Conservation (phyloP, 2,888 invertebrate species). For the Limnephilus lunatus region DNA sequence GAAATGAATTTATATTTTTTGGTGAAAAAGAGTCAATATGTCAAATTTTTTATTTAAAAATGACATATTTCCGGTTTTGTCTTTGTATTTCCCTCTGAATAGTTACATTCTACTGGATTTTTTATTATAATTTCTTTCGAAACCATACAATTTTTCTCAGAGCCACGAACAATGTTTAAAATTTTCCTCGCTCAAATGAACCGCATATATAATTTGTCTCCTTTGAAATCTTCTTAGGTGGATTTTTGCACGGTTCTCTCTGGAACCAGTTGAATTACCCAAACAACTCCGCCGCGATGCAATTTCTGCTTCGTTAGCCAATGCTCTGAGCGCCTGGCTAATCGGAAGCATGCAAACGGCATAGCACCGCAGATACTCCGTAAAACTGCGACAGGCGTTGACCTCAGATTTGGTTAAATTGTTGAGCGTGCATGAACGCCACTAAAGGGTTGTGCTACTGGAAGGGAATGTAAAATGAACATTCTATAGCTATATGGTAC, state of each 20-base stretch:
- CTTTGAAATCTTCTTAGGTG: neutral
- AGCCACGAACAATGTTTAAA: neutral
- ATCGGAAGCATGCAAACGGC: constrained; percentile 10
- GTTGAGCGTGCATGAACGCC: neutral
- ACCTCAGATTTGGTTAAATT: neutral
- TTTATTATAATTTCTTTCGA: neutral
- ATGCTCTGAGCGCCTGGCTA: constrained; percentile 4
- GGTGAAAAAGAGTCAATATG: too few species aligned
- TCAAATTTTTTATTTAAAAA: too few species aligned
- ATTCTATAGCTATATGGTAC: neutral
- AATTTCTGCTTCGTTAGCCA: constrained; percentile 57
- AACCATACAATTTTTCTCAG: neutral
- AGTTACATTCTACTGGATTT: neutral
- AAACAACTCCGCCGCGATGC: constrained; percentile 47
- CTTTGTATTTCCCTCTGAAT: too few species aligned
- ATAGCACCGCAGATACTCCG: neutral
- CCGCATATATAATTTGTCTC: neutral
- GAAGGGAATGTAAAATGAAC: neutral
- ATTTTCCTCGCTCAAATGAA: neutral
- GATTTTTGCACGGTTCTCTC: neutral
- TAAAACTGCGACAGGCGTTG: neutral
- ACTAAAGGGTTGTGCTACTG: neutral
- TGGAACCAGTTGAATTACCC: constrained; percentile 39
- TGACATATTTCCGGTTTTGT: too few species aligned
- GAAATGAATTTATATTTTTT: too few species aligned